These are phyloP conservation scores for Microplitis manilae DNA, from an alignment of 2,888 invertebrate genomes.

Conservation along the genomic window DNA sequence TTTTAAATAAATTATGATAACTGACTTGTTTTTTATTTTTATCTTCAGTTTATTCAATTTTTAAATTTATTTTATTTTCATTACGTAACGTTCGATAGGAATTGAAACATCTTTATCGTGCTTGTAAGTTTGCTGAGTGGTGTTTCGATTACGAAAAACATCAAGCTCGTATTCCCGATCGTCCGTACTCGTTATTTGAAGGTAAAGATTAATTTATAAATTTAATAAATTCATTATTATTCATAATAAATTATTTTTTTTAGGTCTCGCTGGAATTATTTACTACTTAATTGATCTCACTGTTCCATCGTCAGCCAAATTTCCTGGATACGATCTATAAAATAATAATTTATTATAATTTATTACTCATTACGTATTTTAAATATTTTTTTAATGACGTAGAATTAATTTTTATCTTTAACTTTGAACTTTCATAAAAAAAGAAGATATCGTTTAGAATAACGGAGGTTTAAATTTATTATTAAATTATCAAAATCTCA, in stretches of 20 bases:
- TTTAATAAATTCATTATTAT: neutral
- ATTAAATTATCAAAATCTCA: neutral
- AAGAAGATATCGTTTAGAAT: neutral
- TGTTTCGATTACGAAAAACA: slow-evolving; percentile 81
- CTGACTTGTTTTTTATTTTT: slow-evolving; percentile 2
- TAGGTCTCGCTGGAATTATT: slow-evolving; percentile 81
- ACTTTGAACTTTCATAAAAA: neutral
- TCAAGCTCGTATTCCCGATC: slow-evolving; percentile 78
- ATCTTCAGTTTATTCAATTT: slow-evolving; percentile 30
- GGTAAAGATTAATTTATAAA: slow-evolving; percentile 71
- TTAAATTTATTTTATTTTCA: slow-evolving; percentile 23
- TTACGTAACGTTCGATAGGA: slow-evolving; percentile 73
- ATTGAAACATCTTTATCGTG: slow-evolving; percentile 81
- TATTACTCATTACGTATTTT: neutral
- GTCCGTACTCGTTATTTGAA: slow-evolving; percentile 89
- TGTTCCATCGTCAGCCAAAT: slow-evolving; percentile 78
- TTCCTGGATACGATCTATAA: slow-evolving; percentile 81
- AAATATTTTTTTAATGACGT: slow-evolving; percentile 1
- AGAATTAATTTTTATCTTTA: neutral
- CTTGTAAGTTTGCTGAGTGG: slow-evolving; percentile 87
- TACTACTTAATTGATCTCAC: slow-evolving; percentile 83
- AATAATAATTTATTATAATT: slow-evolving; percentile 12
- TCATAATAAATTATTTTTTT: slow-evolving; percentile 45
- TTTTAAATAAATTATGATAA: slow-evolving; percentile 5
- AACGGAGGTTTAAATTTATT: neutral